Conservation (phyloP, 2,113 vertebrate species). For the Phyllopteryx taeniolatus region DNA sequence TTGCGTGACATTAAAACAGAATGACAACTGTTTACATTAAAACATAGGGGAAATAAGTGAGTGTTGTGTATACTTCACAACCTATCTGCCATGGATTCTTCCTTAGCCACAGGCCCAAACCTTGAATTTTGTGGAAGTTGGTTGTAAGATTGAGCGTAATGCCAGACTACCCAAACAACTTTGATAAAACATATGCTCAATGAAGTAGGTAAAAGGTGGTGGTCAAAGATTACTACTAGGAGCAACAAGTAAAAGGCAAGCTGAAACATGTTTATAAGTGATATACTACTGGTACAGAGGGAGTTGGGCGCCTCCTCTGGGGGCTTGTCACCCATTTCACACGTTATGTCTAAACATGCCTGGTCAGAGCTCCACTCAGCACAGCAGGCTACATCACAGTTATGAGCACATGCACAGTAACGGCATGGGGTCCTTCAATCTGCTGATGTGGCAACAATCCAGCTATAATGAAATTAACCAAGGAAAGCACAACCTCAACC, state of each 20-base stretch:
- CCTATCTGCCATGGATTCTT: background rate
- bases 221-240: constrained; percentile 68
- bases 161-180: background rate
- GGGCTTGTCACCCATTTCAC: constrained; percentile 42
- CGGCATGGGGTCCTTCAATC: constrained; percentile 36
- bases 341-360: constrained; percentile 83
- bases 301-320: constrained; percentile 61
- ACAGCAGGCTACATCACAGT: constrained; percentile 52
- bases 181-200: background rate
- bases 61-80: too few species aligned
- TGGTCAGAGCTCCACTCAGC: constrained; percentile 72
- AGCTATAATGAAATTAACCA: background rate
- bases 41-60: too few species aligned
- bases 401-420: constrained; percentile 56
- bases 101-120: background rate
- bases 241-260: constrained; percentile 78
- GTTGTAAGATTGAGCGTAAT: background rate
- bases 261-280: constrained; percentile 81
- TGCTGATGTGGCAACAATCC: constrained; percentile 17
- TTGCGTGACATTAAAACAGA: background rate
- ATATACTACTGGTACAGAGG: constrained; percentile 68
- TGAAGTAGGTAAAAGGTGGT: background rate
- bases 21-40: too few species aligned
- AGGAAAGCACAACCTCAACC: background rate
- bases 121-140: background rate